These are phyloP conservation scores for Cuniculus paca DNA, from an alignment of 2,797 vertebrate species.

Conservation along the genomic window DNA sequence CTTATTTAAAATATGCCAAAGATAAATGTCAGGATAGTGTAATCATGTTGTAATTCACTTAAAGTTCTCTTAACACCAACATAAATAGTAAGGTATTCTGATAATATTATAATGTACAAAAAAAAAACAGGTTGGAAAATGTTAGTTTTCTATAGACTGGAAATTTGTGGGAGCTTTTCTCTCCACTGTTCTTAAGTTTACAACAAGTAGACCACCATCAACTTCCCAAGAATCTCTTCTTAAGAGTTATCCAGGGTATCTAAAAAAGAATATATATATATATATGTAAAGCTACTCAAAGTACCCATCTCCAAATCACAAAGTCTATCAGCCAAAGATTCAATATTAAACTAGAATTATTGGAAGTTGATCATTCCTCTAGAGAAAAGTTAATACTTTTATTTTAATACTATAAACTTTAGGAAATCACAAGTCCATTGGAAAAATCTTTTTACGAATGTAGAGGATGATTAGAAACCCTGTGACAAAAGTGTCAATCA, in stretches of 20 bases:
- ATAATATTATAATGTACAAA: not conserved
- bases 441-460: not conserved
- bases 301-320: not conserved
- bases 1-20: constrained; percentile 9
- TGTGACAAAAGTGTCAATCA: not conserved
- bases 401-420: constrained; percentile 42
- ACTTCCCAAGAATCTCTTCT: not conserved
- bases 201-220: not conserved
- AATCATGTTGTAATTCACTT: constrained; percentile 10
- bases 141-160: not conserved
- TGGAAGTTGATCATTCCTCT: not conserved
- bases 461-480: not conserved
- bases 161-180: not conserved
- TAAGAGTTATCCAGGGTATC: not conserved
- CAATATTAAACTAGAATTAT: not conserved
- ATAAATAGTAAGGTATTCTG: constrained; percentile 20
- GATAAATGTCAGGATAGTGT: not conserved
- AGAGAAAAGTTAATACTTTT: constrained; percentile 20
- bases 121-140: constrained; percentile 18
- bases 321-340: not conserved
- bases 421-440: not conserved
- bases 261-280: not conserved
- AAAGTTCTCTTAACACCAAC: not conserved
- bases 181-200: not conserved
- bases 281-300: not conserved